Evolutionary conservation across 2,797 vertebrate genomes (phyloP).

Genomic region (Lemur catta): DNA sequence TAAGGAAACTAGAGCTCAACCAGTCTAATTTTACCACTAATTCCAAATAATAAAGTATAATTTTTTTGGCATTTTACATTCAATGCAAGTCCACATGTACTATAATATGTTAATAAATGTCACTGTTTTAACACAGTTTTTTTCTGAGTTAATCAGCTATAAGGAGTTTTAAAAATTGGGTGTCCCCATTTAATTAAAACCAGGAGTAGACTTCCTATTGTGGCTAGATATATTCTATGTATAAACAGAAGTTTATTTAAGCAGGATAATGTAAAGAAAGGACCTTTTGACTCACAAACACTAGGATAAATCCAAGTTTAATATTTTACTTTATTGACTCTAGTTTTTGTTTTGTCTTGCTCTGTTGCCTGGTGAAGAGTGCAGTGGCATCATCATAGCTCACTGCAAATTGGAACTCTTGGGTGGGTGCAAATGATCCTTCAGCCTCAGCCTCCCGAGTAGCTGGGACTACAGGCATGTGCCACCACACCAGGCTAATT

Average conservation of each 20-base stretch:
- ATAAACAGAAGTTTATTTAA: not conserved
- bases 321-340: slow-evolving; percentile 13
- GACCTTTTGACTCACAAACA: not conserved
- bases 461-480: not conserved
- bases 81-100: not conserved
- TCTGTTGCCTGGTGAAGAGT: not conserved
- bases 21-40: not conserved
- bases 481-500: not conserved
- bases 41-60: not conserved
- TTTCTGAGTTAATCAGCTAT: not conserved
- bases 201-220: not conserved
- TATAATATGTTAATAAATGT: slow-evolving; percentile 35
- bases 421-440: not conserved
- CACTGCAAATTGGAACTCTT: not conserved
- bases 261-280: not conserved
- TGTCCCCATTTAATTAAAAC: not conserved
- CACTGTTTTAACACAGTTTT: not conserved
- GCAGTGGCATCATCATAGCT: not conserved
- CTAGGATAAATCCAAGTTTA: slow-evolving; percentile 20
- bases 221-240: not conserved
- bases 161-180: not conserved
- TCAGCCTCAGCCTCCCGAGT: not conserved
- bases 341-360: not conserved
- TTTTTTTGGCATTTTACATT: not conserved
- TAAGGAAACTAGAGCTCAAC: not conserved